Evolutionary conservation across 2,888 invertebrate species (phyloP), one percentile per base, ranked within the genome.

Genomic region (Pammene fasciana): DNA sequence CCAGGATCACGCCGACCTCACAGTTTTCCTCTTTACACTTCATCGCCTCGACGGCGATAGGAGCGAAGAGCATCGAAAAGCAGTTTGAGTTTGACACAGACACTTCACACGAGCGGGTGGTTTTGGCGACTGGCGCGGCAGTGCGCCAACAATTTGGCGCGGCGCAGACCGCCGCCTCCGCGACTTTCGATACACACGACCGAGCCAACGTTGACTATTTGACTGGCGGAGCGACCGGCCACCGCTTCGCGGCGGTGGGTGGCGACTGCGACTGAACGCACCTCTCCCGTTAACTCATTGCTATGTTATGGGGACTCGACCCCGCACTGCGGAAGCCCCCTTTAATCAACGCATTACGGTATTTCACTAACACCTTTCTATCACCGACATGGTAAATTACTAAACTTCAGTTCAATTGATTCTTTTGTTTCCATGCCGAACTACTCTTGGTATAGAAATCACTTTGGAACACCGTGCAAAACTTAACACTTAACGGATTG

Each of bases 1-100:
- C 93, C 79, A 92, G 87, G 78, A 93, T 87, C 84, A 93, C 92
- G 82, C 92, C 93, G 74, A 93, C 92, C 85, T 93, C 93, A 82
- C 93, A 93, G 84, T 93, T 93, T 86, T 90, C 92, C 90, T 91
- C 93, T 88, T 92, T 92, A 87, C 93, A 93, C 93, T 93, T 93
- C 93, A 93, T 93, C 92, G 92, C 92, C 89, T 89, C 89, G 73
- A 86, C 86, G 89, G 90, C 92, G 91, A 92, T 90, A 76, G 89
- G 88, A 90, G 92, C 86, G 88, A 91, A 91, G 90, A 90, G 91
- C 92, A 92, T 92, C 84, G 89, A 90, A 87, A 84, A 82, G 86
- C 83, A 82, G 66, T 54, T 50, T 3, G 34, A 54, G 54, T 68
- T 62, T 65, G 78, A 85, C 86, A 87, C 87, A 79, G 82, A 83